These are phyloP conservation scores for Mola mola DNA, from an alignment of 2,113 vertebrate species.

Conservation along the genomic window DNA sequence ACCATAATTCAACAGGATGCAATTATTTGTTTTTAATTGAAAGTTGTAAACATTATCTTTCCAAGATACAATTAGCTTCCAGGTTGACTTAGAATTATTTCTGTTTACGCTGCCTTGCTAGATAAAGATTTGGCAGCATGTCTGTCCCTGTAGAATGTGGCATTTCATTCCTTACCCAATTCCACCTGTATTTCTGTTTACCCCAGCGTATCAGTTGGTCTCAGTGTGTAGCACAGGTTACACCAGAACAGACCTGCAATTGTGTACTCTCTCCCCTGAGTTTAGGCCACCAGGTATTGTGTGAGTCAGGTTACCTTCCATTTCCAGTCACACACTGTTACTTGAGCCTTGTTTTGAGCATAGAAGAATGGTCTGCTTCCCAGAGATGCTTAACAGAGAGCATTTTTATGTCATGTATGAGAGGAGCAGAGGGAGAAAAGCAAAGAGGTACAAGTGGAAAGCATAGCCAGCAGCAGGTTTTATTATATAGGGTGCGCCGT, in stretches of 20 bases:
- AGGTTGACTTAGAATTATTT: too few relatives aligned
- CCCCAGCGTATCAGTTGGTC: slow-evolving; percentile 25
- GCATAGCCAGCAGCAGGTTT: neutral
- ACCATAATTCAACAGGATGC: too few relatives aligned
- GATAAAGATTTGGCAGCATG: neutral
- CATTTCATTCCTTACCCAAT: slow-evolving; percentile 1
- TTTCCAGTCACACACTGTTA: slow-evolving; percentile 65
- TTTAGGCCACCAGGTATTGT: slow-evolving; percentile 57
- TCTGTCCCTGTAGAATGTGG: neutral
- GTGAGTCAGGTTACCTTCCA: slow-evolving; percentile 77
- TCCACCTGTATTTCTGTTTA: slow-evolving; percentile 28
- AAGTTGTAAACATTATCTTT: too few relatives aligned
- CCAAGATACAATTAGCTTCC: too few relatives aligned
- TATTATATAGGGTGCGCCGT: slow-evolving; percentile 25
- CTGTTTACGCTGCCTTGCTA: neutral
- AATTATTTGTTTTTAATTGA: too few relatives aligned
- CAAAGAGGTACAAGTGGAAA: slow-evolving; percentile 6
- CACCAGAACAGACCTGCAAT: slow-evolving; percentile 73
- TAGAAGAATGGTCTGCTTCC: slow-evolving; percentile 45
- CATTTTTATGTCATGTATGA: slow-evolving; percentile 27
- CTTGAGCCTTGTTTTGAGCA: slow-evolving; percentile 65
- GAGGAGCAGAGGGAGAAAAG: slow-evolving; percentile 8
- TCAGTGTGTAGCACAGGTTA: slow-evolving; percentile 33
- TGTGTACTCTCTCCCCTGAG: slow-evolving; percentile 62
- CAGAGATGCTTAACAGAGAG: slow-evolving; percentile 30